These are phyloP conservation scores for Chymomyza caudatula DNA, from an alignment of 2,888 invertebrate genomes.

Conservation along the genomic window DNA sequence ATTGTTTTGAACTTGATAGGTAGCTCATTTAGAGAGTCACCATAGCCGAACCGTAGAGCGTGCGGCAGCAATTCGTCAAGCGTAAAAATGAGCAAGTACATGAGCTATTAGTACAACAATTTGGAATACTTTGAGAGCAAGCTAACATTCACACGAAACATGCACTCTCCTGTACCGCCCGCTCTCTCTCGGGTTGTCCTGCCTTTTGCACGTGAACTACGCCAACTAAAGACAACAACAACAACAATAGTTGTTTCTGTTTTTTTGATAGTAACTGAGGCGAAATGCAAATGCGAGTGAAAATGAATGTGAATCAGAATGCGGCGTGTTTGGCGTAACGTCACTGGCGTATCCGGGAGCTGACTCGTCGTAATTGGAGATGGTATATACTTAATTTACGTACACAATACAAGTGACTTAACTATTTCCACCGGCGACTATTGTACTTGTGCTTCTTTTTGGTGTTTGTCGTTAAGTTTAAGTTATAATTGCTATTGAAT, in stretches of 20 bases:
- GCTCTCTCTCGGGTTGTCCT: too few relatives aligned
- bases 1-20: too few relatives aligned
- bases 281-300: background rate
- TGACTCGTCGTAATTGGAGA: background rate
- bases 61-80: background rate
- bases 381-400: background rate
- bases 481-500: background rate
- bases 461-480: too few relatives aligned
- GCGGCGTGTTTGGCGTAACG: background rate
- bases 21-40: too few relatives aligned
- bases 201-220: background rate
- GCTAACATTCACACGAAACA: too few relatives aligned
- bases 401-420: background rate
- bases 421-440: background rate
- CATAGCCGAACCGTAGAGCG: background rate
- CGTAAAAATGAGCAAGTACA: background rate
- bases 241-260: too few relatives aligned
- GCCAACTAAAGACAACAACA: background rate
- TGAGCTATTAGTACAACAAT: background rate
- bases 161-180: too few relatives aligned
- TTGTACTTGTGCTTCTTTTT: background rate
- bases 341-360: background rate
- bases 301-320: background rate
- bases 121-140: background rate
- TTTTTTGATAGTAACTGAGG: too few relatives aligned